A percentile compares a stretch with the other conserved stretches of the same genome.
phyloP scores from a whole-genome alignment of 2,113 vertebrate species.

The Equus quagga region DNA sequence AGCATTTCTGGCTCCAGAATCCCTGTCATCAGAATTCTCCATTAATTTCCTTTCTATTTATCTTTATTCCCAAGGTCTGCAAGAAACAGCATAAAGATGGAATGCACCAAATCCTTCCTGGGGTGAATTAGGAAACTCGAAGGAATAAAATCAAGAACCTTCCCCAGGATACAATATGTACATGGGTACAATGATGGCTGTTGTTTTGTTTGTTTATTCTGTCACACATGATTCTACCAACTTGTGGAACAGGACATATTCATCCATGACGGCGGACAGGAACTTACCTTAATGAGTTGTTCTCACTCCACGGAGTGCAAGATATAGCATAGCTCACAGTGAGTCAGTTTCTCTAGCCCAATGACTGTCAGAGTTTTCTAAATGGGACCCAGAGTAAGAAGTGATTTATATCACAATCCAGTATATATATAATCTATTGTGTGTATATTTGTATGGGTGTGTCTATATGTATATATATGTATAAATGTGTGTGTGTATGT shows the following conservation, averaged over 20 bases:
- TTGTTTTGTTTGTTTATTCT: neutral
- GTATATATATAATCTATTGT: neutral
- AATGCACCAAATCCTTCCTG: neutral
- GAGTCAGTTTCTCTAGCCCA: neutral
- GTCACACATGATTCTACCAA: neutral
- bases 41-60: conserved; percentile 19
- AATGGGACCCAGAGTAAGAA: neutral
- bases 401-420: neutral
- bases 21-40: neutral
- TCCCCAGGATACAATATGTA: neutral
- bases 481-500: neutral
- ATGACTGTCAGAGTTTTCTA: neutral
- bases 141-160: neutral
- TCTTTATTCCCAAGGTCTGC: conserved; percentile 72
- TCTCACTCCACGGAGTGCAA: neutral
- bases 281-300: neutral
- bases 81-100: conserved; percentile 2
- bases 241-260: neutral
- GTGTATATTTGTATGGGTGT: neutral
- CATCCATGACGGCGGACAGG: neutral
- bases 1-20: conserved; percentile 38
- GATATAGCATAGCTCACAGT: neutral
- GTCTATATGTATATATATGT: neutral
- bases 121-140: neutral
- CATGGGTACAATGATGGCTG: neutral